A percentile compares a stretch with the other conserved stretches of the same genome.
Evolutionary conservation across 2,797 vertebrate species (phyloP).

Genomic region (Nasua narica): DNA sequence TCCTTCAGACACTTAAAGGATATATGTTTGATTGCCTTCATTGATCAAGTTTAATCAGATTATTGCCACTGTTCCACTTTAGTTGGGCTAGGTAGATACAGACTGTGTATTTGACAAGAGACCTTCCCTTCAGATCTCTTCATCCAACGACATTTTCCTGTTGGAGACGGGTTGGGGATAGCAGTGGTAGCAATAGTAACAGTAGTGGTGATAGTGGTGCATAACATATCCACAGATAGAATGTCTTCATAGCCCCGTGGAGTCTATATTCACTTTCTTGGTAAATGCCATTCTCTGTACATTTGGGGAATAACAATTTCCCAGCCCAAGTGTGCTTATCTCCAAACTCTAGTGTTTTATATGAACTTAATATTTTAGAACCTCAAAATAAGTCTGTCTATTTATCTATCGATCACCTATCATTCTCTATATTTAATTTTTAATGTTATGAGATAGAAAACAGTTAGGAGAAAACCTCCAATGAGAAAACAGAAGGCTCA

Average conservation of each 20-base stretch:
- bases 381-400: slow-evolving; percentile 16
- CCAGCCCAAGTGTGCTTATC: background rate
- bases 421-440: background rate
- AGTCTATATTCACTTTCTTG: background rate
- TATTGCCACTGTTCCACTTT: background rate
- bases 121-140: background rate
- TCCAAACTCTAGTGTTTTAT: background rate
- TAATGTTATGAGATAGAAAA: slow-evolving; percentile 24
- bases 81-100: background rate
- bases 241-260: background rate
- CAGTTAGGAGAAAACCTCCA: background rate
- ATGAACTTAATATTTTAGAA: slow-evolving; percentile 7
- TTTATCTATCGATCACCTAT: background rate
- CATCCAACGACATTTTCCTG: background rate
- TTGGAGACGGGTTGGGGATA: background rate
- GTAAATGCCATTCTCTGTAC: background rate
- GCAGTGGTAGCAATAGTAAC: background rate
- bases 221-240: background rate
- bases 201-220: background rate
- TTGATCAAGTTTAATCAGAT: background rate
- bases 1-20: background rate
- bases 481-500: slow-evolving; percentile 47
- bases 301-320: background rate
- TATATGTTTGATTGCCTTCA: background rate
- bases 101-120: background rate